Conservation (phyloP, 2,797 vertebrate species). For the Numenius phaeopus region DNA sequence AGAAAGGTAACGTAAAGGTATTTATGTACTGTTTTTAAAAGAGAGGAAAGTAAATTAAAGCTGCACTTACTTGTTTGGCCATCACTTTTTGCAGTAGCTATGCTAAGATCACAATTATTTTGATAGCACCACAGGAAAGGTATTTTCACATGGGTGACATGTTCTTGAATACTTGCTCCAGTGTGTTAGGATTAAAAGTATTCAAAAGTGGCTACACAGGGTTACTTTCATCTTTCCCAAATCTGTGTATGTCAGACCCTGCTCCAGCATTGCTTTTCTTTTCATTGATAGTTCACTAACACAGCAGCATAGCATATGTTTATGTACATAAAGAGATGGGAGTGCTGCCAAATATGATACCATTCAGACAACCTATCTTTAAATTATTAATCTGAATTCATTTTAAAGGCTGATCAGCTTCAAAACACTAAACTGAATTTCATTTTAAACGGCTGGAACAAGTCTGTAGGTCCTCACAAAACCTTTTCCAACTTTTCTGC, state of each 20-base stretch:
- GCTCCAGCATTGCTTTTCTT: background rate
- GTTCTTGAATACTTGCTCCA: conserved; percentile 30
- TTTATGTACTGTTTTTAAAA: background rate
- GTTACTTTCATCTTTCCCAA: conserved; percentile 16
- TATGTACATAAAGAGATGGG: background rate
- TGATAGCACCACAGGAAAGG: conserved; percentile 3
- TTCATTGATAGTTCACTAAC: background rate
- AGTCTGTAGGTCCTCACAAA: background rate
- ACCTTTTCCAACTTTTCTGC: background rate
- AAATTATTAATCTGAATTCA: background rate
- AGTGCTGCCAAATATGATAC: background rate
- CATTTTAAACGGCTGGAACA: background rate
- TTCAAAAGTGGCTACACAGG: background rate
- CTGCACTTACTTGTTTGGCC: background rate
- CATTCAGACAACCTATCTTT: background rate
- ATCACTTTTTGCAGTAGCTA: conserved; percentile 1
- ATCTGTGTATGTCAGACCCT: conserved; percentile 4
- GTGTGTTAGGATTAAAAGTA: conserved; percentile 6
- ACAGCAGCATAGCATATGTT: accelerated
- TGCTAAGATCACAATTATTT: background rate
- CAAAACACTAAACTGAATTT: background rate
- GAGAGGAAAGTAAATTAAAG: background rate
- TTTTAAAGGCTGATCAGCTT: background rate
- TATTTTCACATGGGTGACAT: background rate
- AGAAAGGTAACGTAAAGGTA: background rate